phyloP scores from a whole-genome alignment of 2,888 invertebrate genomes.

The Scaptomyza tumidula region DNA sequence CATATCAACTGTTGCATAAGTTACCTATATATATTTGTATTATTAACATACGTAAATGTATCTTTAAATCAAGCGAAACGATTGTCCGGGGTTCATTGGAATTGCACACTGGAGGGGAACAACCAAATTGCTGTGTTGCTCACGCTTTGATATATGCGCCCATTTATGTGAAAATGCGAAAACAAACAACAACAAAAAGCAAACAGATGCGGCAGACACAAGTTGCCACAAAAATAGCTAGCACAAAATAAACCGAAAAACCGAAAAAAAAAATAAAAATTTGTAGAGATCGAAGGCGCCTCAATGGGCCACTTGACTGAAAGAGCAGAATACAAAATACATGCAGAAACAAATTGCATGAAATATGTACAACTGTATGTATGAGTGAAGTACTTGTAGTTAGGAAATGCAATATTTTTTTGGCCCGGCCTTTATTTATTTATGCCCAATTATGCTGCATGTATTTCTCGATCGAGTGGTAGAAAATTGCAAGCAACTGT shows the following conservation, averaged over 20 bases:
- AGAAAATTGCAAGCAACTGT: conserved; percentile 36
- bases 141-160: conserved; percentile 39
- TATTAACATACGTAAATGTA: not conserved
- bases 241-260: conserved; percentile 4
- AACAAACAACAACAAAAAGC: conserved; percentile 37
- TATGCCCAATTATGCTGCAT: conserved; percentile 60
- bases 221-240: conserved; percentile 37
- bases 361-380: not conserved
- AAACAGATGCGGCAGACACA: conserved; percentile 36
- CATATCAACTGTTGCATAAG: conserved; percentile 8
- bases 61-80: conserved; percentile 9
- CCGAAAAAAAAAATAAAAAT: not conserved
- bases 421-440: conserved; percentile 47
- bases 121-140: conserved; percentile 28
- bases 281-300: conserved; percentile 44
- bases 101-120: conserved; percentile 7
- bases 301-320: conserved; percentile 61
- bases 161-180: conserved; percentile 37
- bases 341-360: conserved; percentile 8
- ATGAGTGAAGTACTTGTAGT: conserved; percentile 11
- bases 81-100: conserved; percentile 7
- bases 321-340: conserved; percentile 19
- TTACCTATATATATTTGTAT: not conserved
- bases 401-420: conserved; percentile 55
- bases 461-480: conserved; percentile 32